Evolutionary conservation across 2,113 vertebrate genomes (phyloP).

Genomic region (Etheostoma spectabile): DNA sequence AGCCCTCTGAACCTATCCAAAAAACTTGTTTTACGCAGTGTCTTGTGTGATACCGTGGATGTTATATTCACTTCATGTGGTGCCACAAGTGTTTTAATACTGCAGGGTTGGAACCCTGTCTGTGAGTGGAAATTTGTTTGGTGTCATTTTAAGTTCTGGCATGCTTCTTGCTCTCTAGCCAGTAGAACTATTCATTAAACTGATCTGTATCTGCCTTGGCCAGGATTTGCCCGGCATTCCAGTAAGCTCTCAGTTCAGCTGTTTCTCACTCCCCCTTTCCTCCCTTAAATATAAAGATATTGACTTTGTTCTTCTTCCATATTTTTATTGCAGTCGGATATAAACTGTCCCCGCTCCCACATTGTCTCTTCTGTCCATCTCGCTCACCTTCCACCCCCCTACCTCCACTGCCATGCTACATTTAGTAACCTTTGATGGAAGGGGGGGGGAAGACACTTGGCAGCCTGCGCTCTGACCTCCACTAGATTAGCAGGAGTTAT

Average conservation of each 20-base stretch:
- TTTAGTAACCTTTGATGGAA: constrained; percentile 40
- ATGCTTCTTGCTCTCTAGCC: background rate
- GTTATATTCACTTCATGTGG: background rate
- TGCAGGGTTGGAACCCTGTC: background rate
- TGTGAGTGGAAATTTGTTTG: constrained; percentile 26
- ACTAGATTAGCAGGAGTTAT: constrained; percentile 74
- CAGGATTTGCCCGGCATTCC: constrained; percentile 25
- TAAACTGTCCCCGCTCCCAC: background rate
- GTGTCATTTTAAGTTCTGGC: constrained; percentile 31
- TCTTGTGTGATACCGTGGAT: too few species aligned
- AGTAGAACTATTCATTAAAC: constrained; percentile 51
- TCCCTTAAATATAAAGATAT: background rate
- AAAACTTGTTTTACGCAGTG: constrained; percentile 11
- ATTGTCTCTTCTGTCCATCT: constrained; percentile 1
- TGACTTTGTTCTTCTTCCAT: background rate
- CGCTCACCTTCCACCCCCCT: background rate
- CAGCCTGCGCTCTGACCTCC: constrained; percentile 72
- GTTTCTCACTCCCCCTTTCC: background rate
- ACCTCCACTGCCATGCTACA: background rate
- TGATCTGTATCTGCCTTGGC: constrained; percentile 44
- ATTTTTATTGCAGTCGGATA: background rate
- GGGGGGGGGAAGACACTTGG: constrained; percentile 41
- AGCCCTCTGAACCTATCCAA: constrained; percentile 18
- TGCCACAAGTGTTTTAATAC: constrained; percentile 14
- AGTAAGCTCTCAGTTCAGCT: constrained; percentile 9